phyloP scores from a whole-genome alignment of 2,888 invertebrate genomes.

The Acheta domesticus region DNA sequence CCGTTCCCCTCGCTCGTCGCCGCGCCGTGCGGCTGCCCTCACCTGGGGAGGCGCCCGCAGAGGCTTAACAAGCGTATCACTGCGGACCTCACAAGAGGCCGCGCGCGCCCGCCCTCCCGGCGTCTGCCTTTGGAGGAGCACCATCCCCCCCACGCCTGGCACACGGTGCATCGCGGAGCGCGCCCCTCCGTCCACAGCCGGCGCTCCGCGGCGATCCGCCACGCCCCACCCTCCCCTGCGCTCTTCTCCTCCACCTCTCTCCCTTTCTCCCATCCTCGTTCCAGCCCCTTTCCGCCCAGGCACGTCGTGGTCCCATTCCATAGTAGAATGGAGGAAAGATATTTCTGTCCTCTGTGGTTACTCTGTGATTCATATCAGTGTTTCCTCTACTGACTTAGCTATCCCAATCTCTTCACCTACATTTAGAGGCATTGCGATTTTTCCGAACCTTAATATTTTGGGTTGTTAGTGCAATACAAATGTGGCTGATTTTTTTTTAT shows the following conservation, averaged over 20 bases:
- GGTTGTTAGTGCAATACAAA: too few relatives aligned
- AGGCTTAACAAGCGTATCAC: conserved; percentile 5
- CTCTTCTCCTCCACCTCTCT: neutral
- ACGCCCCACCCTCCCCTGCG: neutral
- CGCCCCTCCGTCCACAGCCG: neutral
- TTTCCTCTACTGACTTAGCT: too few relatives aligned
- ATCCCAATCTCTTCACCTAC: too few relatives aligned
- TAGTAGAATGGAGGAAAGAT: too few relatives aligned
- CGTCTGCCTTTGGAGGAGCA: too few relatives aligned
- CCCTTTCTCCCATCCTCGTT: neutral
- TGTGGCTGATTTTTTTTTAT: too few relatives aligned
- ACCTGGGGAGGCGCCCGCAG: neutral
- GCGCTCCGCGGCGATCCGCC: neutral
- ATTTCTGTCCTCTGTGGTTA: too few relatives aligned
- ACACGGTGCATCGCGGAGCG: neutral
- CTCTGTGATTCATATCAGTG: too few relatives aligned
- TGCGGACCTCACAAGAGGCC: conserved; percentile 10
- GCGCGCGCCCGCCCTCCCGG: neutral
- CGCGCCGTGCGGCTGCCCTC: neutral
- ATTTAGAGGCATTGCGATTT: too few relatives aligned
- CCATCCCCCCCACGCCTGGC: neutral
- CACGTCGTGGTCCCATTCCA: too few relatives aligned
- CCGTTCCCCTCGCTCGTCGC: too few relatives aligned
- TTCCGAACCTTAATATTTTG: too few relatives aligned
- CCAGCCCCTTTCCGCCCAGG: neutral